These are phyloP conservation scores for Todiramphus saurophagus DNA, from an alignment of 2,113 vertebrate species.

Conservation along the genomic window DNA sequence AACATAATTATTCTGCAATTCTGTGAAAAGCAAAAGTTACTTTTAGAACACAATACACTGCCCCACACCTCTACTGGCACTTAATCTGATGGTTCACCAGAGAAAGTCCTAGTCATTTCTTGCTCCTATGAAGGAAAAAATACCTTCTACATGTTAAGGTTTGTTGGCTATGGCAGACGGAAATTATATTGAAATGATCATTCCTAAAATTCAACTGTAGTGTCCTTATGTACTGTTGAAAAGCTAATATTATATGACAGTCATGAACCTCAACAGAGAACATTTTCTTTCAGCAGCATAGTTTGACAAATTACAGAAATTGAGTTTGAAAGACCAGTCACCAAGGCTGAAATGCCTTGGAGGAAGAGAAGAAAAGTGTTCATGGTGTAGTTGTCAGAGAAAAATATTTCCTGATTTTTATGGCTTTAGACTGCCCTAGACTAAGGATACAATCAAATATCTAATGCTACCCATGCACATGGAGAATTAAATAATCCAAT, in stretches of 20 bases:
- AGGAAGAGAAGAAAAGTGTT: constrained; percentile 12
- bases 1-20: not conserved
- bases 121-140: not conserved
- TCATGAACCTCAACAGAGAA: not conserved
- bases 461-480: not conserved
- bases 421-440: not conserved
- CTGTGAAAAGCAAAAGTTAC: not conserved
- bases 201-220: not conserved
- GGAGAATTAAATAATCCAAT: not conserved
- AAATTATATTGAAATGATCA: not conserved
- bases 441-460: not conserved
- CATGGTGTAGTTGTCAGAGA: not conserved
- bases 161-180: not conserved
- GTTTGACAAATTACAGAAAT: constrained; percentile 28
- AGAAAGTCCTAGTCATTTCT: not conserved
- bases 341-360: not conserved
- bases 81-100: not conserved
- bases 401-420: constrained; percentile 11
- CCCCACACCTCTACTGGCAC: not conserved
- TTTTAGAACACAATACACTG: not conserved
- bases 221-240: not conserved
- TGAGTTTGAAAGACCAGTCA: constrained; percentile 34
- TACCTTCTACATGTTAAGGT: not conserved
- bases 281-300: constrained; percentile 33
- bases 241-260: constrained; percentile 51